Conservation (phyloP, 2,113 vertebrate species). For the Mirounga angustirostris region DNA sequence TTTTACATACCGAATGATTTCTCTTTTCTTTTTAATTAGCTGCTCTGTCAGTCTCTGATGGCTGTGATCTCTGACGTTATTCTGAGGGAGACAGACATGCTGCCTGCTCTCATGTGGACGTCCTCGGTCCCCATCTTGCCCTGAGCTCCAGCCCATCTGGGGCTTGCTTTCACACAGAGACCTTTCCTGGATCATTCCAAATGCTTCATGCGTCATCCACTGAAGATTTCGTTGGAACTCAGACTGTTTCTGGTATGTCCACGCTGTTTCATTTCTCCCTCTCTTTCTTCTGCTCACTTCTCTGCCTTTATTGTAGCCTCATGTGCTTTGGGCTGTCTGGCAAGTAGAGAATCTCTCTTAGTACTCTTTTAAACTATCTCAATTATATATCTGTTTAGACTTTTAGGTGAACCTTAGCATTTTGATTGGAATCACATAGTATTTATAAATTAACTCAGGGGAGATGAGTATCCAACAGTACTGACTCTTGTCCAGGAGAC, state of each 20-base stretch:
- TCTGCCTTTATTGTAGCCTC: too few relatives aligned
- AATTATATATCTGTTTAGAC: rapidly evolving
- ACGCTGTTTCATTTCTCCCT: rapidly evolving
- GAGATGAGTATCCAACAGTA: rapidly evolving
- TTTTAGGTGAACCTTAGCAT: not conserved
- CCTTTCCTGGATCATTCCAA: rapidly evolving
- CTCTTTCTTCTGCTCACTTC: rapidly evolving
- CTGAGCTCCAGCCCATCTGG: rapidly evolving
- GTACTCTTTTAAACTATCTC: not conserved
- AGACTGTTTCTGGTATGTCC: rapidly evolving
- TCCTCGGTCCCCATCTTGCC: not conserved
- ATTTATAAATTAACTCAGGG: not conserved
- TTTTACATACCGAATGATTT: too few relatives aligned
- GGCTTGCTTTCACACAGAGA: not conserved
- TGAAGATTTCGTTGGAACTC: rapidly evolving
- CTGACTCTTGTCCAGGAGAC: not conserved
- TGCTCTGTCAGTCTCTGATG: rapidly evolving
- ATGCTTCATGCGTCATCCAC: rapidly evolving
- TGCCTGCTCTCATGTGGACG: rapidly evolving
- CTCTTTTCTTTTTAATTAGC: not conserved
- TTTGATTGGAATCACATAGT: not conserved
- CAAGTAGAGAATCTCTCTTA: too few relatives aligned
- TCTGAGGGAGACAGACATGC: not conserved
- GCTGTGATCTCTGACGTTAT: rapidly evolving
- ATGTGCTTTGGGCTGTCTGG: rapidly evolving